Base-by-base conservation (phyloP, 2,797 vertebrate species). In the Knipowitschia caucasica region DNA sequence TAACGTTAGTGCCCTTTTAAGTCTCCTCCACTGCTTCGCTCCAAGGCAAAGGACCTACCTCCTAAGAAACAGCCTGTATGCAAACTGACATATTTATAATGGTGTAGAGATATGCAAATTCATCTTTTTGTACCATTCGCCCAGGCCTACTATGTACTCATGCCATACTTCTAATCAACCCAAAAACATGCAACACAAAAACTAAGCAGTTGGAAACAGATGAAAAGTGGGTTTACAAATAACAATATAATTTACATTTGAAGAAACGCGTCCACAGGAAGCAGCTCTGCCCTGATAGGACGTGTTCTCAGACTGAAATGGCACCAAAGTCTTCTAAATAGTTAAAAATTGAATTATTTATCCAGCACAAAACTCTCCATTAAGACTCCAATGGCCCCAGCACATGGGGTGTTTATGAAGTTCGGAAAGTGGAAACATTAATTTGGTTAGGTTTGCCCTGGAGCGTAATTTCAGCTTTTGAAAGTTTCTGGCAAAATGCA, bases 191-290 rank as follows among this genome's bases (percentile, higher is more conserved):
- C n/a, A n/a, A n/a, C n/a, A n/a, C n/a, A n/a, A n/a, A n/a, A n/a
- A n/a, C 33, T 53, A 38, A 68, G 53, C 56, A 34, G 52, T 63
- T 64, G 61, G 44, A 62, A 44, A 14, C 34, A 67, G 36, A 62
- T 21, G 33, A 45, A 38, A 36, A 11, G 34, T 24, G 31, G 31
- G 62, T 81, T 74, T 73, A 74, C 63, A 4, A 15, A 64, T n/a
- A 2, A 21, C 21, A 3, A 7, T 53, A 52, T 62, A 60, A 38
- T 25, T 64, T 57, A 50, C 12, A 53, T 59, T 34, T 44, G 27
- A 73, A 36, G 64, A 8, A 35, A 46, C 57, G 35, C 40, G 18
- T 40, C 6, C 24, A 21, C n/a, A 59, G 36, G 26, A 47, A 29
- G 23, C 30, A 57, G 26, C 9, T 56, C 38, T 44, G 27, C 59